A percentile compares a stretch with the other conserved stretches of the same genome.
These are phyloP conservation scores for Eolophus roseicapilla DNA, from an alignment of 2,113 vertebrate species.

Conservation along the genomic window DNA sequence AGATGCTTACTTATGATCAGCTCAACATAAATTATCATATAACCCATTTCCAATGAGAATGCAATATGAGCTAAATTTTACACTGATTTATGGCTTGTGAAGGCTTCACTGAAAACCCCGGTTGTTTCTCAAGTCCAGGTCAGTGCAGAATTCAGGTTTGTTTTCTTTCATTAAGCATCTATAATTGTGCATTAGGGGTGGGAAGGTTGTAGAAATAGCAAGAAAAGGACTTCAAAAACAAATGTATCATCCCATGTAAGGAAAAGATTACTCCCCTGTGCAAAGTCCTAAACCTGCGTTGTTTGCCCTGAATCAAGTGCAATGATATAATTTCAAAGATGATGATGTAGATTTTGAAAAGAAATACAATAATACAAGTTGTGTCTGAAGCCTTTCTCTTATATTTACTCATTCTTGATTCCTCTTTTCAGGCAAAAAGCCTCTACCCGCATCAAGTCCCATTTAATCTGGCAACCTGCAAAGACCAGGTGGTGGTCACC, in stretches of 20 bases:
- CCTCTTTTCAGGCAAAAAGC: not conserved
- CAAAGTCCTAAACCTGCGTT: not conserved
- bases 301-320: not conserved
- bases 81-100: slow-evolving; percentile 50
- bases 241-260: not conserved
- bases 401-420: not conserved
- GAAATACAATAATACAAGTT: not conserved
- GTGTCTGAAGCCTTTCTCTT: not conserved
- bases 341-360: not conserved
- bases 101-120: slow-evolving; percentile 9
- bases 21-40: slow-evolving; percentile 51
- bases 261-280: not conserved
- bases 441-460: not conserved
- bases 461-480: not conserved
- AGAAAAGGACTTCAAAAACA: not conserved
- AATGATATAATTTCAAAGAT: not conserved
- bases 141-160: not conserved
- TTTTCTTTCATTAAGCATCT: slow-evolving; percentile 14
- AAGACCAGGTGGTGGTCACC: not conserved
- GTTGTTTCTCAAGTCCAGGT: not conserved
- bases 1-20: slow-evolving; percentile 40
- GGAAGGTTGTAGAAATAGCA: not conserved
- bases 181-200: not conserved
- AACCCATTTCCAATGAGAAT: slow-evolving; percentile 59
- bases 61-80: slow-evolving; percentile 58